Evolutionary conservation across 2,113 vertebrate species (phyloP), one percentile per base, ranked within the genome.

Genomic region (Labrus mixtus): DNA sequence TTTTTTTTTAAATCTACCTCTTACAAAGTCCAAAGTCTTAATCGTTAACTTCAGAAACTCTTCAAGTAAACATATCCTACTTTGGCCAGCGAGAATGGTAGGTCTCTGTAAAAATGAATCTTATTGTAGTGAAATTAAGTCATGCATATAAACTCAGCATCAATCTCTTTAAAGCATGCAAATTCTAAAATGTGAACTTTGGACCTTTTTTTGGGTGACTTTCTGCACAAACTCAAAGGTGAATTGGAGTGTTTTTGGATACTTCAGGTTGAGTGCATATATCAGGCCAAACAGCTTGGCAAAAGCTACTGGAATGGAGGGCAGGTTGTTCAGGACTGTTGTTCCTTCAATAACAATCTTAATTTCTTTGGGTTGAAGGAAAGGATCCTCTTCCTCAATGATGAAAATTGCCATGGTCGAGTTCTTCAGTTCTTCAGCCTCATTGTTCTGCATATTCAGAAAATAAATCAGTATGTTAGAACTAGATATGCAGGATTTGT

Each of bases 371-470:
- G 43, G 9, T 29, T 8, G 43, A 33, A 48, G 43, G 43, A 19
- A 8, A 33, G 43, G 61, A 64, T 65, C 63, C 63, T 36, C 29
- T 51, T 37, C 51, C 8, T 12, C 46, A 48, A 6, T 51, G 46
- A 51, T 5, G 29, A 48, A 20, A 19, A 51, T 36, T 2, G 45
- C 45, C 45, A 65, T 50, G 12, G 22, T 65, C n/a, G 22, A 16
- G 23, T 64, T 23, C 16, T 46, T 23, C 61, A 33, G 43, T 19
- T 65, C 45, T 12, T 33, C 62, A 65, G 25, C 62, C 43, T 50
- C 23, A 29, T 63, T 63, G 25, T 63, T 15, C 23, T 64, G 62
- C 62, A 65, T 20, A 50, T n/a, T 6, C 17, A n/a, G 17, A 19
- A 50, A 50, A 50, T n/a, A 50, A 48, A 48, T 19, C 46, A 48